Evolutionary conservation across 2,113 vertebrate genomes (phyloP).

Genomic region (Toxostoma redivivum): DNA sequence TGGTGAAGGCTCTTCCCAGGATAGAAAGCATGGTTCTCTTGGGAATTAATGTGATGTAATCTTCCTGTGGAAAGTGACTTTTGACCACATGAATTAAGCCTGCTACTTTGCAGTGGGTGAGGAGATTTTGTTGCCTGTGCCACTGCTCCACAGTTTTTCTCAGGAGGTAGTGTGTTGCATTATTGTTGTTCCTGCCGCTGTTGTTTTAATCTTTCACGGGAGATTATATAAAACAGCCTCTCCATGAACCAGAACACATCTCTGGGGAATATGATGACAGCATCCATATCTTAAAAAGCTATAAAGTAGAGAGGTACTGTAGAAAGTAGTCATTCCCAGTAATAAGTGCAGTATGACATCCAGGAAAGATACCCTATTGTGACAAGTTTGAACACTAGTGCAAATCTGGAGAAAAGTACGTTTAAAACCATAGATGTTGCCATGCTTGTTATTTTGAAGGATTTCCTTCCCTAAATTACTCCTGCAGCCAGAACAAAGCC

Average conservation of each 20-base stretch:
- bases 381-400: slow-evolving; percentile 10
- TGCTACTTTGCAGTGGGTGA: not conserved
- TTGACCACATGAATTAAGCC: accelerated
- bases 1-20: not conserved
- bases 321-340: slow-evolving; percentile 25
- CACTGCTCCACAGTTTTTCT: not conserved
- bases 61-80: not conserved
- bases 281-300: slow-evolving; percentile 47
- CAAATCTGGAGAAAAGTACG: not conserved
- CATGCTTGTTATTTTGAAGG: not conserved
- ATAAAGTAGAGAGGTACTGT: not conserved
- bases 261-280: slow-evolving; percentile 45
- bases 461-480: not conserved
- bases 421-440: not conserved
- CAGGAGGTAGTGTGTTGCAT: not conserved
- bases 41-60: not conserved
- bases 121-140: not conserved
- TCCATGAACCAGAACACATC: slow-evolving; percentile 47
- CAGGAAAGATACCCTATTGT: not conserved
- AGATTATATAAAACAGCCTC: slow-evolving; percentile 53
- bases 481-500: not conserved
- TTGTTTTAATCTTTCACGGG: slow-evolving; percentile 27
- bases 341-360: slow-evolving; percentile 14
- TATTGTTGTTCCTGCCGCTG: slow-evolving; percentile 4
- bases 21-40: not conserved